These are phyloP conservation scores for Ictalurus punctatus DNA, from an alignment of 2,113 vertebrate genomes.

Conservation along the genomic window DNA sequence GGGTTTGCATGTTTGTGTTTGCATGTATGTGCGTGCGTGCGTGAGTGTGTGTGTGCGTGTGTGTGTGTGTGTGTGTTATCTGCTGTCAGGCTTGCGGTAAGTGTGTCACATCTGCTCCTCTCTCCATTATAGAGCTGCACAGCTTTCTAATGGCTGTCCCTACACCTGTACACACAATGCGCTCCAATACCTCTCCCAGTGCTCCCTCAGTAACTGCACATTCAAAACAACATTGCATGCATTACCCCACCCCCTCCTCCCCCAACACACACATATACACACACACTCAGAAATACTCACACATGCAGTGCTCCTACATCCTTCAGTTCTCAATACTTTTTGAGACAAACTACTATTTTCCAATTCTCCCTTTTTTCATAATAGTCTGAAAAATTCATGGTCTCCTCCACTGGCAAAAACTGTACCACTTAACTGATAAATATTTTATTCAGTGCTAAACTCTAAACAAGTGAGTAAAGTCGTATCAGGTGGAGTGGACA, in stretches of 20 bases:
- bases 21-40: background rate
- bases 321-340: slow-evolving; percentile 30
- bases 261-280: slow-evolving; percentile 10
- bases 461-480: slow-evolving; percentile 53
- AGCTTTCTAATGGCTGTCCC: slow-evolving; percentile 61
- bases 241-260: slow-evolving; percentile 9
- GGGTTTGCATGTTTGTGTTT: background rate
- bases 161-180: slow-evolving; percentile 57
- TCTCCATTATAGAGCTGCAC: slow-evolving; percentile 53
- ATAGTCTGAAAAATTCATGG: slow-evolving; percentile 75
- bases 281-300: slow-evolving; percentile 7
- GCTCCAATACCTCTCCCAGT: slow-evolving; percentile 47
- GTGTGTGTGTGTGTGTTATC: slow-evolving; percentile 20
- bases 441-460: slow-evolving; percentile 75
- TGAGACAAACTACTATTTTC: slow-evolving; percentile 25
- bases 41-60: slow-evolving; percentile 17
- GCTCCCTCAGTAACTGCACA: slow-evolving; percentile 45
- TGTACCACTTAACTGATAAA: slow-evolving; percentile 75
- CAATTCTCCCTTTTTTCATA: slow-evolving; percentile 40
- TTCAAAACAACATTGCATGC: slow-evolving; percentile 36
- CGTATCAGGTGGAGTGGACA: background rate
- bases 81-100: slow-evolving; percentile 48
- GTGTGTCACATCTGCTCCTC: slow-evolving; percentile 58
- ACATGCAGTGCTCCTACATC: slow-evolving; percentile 6
- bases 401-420: slow-evolving; percentile 71